These are phyloP conservation scores for Nemotelus nigrinus DNA, from an alignment of 2,888 invertebrate species.

Conservation along the genomic window DNA sequence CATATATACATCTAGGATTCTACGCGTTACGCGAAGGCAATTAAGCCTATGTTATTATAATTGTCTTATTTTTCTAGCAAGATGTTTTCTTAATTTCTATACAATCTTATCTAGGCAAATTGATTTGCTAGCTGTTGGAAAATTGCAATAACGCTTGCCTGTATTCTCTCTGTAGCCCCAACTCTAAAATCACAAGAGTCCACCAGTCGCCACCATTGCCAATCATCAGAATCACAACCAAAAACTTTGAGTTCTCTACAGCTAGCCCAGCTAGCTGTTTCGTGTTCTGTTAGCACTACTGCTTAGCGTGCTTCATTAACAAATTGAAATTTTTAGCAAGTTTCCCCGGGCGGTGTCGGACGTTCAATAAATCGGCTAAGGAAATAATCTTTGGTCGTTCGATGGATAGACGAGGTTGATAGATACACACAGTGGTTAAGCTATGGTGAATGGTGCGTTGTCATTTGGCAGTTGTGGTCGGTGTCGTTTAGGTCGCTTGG, in stretches of 20 bases:
- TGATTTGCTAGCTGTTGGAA: too few species aligned
- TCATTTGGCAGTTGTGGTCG: too few species aligned
- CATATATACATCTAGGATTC: too few species aligned
- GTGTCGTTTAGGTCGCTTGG: too few species aligned
- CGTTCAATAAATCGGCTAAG: conserved; percentile 3
- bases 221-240: neutral
- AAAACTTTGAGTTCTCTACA: neutral
- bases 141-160: too few species aligned
- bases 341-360: conserved; percentile 26
- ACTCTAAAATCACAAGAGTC: conserved; percentile 3
- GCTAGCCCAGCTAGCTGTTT: conserved; percentile 11
- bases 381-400: neutral
- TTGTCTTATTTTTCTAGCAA: too few species aligned
- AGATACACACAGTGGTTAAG: too few species aligned
- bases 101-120: too few species aligned
- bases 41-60: too few species aligned
- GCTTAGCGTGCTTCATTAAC: conserved; percentile 40
- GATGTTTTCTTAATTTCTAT: too few species aligned
- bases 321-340: conserved; percentile 35
- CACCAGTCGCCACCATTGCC: neutral
- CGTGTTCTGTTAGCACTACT: conserved; percentile 22
- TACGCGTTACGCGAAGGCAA: too few species aligned
- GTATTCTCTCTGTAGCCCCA: neutral
- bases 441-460: too few species aligned
- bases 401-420: neutral